Evolutionary conservation across 2,888 invertebrate species (phyloP), one percentile per base, ranked within the genome.

Genomic region (Troglohyphantes excavatus): DNA sequence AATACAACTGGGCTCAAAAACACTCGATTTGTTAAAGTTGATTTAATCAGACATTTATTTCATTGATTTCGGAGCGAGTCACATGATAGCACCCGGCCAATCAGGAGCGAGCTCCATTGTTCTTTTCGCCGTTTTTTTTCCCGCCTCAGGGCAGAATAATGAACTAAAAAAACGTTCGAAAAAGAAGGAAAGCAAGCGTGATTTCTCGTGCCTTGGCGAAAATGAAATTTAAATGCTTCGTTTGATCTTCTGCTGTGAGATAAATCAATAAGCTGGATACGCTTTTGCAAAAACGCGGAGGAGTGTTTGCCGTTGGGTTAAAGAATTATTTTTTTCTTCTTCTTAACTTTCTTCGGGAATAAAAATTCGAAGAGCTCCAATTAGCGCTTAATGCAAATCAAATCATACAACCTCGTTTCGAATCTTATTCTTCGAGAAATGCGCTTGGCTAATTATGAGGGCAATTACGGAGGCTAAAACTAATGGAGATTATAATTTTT

Each of bases 1-100:
- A 82, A 82, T 61, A 72, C 26, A 39, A 68, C 29, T 39, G 19
- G 68, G 17, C 72, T 82, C 43, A 65, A 83, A 83, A 83, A 65
- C 83, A 88, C 81, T 88, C 87, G 59, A 81, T 88, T 81, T 81
- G 87, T 81, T 81, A 81, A 88, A 88, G 87, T 88, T 88, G 87
- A 88, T 88, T 88, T 88, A 88, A 88, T 88, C 81, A 88, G 81
- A 81, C 73, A 73, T 65, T 78, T 88, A 72, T 70, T 61, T 59
- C 81, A 81, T 81, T 79, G 85, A 85, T 85, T 85, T 85, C 13
- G 19, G 73, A 53, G 33, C 39, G 39, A 46, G 73, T 65, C 63
- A 63, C 61, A 21, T 53, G 53, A 53, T 33, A 61, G 33, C 72
- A n/a, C 46, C 21, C 73, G 63, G 61, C 83, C 83, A 83, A 83